Percentiles rank a stretch among this genome's conserved stretches.
phyloP scores from a whole-genome alignment of 2,113 vertebrate genomes.

The Mastomys coucha region DNA sequence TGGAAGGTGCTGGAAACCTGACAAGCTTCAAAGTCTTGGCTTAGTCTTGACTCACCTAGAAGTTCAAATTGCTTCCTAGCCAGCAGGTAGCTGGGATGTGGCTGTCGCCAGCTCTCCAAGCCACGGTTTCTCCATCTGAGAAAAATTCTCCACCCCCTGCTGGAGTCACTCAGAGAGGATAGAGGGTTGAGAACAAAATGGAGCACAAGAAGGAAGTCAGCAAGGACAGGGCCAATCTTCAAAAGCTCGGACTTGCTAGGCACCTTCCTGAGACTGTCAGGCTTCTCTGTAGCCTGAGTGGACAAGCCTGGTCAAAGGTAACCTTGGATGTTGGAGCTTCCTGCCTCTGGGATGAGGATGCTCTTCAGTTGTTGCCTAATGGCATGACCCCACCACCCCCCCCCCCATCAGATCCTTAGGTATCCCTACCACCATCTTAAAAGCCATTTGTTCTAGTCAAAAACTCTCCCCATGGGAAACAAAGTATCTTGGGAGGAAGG shows the following conservation, averaged over 20 bases:
- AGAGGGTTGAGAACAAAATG: no score
- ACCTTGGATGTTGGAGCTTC: background rate
- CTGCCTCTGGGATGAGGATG: background rate
- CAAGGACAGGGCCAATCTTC: no score
- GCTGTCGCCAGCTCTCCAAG: background rate
- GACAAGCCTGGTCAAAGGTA: no score
- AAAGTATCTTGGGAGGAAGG: conserved; percentile 2
- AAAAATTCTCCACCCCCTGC: background rate
- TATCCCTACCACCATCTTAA: conserved; percentile 60
- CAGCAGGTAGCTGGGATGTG: no score
- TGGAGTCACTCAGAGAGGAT: background rate
- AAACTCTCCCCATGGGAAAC: background rate
- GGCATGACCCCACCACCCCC: accelerated
- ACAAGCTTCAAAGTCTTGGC: background rate
- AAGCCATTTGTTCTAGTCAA: conserved; percentile 69
- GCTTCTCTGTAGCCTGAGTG: background rate
- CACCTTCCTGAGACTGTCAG: background rate
- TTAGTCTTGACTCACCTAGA: background rate
- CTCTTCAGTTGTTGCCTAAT: background rate
- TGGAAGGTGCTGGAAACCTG: background rate
- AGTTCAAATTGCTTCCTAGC: background rate
- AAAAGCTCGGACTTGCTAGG: background rate
- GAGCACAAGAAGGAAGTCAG: no score
- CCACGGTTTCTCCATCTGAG: background rate
- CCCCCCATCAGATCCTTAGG: background rate